Base-by-base conservation (phyloP, 2,113 vertebrate species). In the Chinchilla lanigera region DNA sequence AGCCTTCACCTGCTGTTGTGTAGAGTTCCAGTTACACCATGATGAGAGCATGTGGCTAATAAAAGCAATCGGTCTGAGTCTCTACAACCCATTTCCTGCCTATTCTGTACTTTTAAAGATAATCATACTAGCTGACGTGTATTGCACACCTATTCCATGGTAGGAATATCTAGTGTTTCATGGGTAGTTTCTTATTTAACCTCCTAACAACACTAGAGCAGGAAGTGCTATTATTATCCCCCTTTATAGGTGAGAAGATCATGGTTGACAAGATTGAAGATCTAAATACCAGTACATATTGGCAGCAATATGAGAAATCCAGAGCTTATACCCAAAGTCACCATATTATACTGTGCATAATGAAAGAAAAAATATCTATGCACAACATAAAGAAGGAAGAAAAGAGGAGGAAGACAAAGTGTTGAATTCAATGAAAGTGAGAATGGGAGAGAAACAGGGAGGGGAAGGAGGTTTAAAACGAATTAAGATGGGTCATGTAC, bases 361-460 rank as follows among this genome's bases (percentile, higher is more conserved):
- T 19, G 28, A 90, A 33, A 10, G 35, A 73, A 67, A 82, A 22
- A 11, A 47, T 22, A 4, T 38, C 5, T 14, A 4, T 38, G 38
- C 56, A 75, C 33, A 38, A 58, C 54, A 67, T 19, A 28, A 50
- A 52, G 60, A 65, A 77, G 24, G 65, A 47, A 86, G 24, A 22
- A 3, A 22, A 44, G n/a, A 1, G 5, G 7, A 83, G 2, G 22
- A 83, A 10, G 26, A 73, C 14, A 60, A 61, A 41, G 61, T 16
- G 9, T 0, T 35, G 12, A 61, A 73, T 73, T 87, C 54, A 71
- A 69, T 56, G 30, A 83, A 20, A 30, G 28, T 78, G 14, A 58
- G 44, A 92, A 77, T 20, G n/a, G 16, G 26, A 93, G 67, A 35
- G 86, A 84, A 71, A 52, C 83, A 77, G 73, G 26, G 44, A 77